A percentile compares a stretch with the other conserved stretches of the same genome.
phyloP scores from a whole-genome alignment of 2,888 invertebrate species.

The Epinotia brunnichana region DNA sequence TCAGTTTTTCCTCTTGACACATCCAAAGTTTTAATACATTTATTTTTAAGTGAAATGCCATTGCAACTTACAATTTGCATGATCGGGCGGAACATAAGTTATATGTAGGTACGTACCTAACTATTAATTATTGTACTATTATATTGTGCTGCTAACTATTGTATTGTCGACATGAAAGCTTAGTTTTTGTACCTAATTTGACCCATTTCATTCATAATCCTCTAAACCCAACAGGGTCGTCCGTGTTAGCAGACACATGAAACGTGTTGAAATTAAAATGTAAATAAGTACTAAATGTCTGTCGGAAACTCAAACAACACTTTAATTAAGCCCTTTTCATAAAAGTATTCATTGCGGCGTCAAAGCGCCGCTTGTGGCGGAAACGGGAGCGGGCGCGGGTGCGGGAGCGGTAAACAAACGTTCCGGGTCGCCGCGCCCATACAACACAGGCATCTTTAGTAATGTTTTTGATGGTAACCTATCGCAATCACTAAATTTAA shows the following conservation, averaged over 20 bases:
- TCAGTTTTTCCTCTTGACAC: no score
- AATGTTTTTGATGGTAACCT: no score
- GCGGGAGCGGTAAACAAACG: background rate
- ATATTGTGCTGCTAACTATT: no score
- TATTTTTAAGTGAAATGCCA: no score
- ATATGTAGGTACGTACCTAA: no score
- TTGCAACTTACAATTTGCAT: no score
- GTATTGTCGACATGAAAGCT: no score
- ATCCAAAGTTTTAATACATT: no score
- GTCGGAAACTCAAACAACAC: slow-evolving; percentile 14
- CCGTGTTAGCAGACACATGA: background rate
- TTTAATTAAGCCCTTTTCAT: slow-evolving; percentile 11
- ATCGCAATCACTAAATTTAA: no score
- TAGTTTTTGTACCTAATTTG: no score
- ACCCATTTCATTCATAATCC: background rate
- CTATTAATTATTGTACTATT: no score
- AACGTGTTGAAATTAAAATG: slow-evolving; percentile 20
- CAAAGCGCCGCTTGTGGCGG: slow-evolving; percentile 13
- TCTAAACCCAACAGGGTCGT: background rate
- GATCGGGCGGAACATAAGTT: no score
- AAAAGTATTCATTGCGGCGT: slow-evolving; percentile 15
- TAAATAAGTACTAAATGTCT: slow-evolving; percentile 24
- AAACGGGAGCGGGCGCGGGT: background rate
- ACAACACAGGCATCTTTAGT: background rate
- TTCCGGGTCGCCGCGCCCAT: background rate